Evolutionary conservation across 2,797 vertebrate species (phyloP), one percentile per base, ranked within the genome.

Genomic region (Chlorospingus semifuscus): DNA sequence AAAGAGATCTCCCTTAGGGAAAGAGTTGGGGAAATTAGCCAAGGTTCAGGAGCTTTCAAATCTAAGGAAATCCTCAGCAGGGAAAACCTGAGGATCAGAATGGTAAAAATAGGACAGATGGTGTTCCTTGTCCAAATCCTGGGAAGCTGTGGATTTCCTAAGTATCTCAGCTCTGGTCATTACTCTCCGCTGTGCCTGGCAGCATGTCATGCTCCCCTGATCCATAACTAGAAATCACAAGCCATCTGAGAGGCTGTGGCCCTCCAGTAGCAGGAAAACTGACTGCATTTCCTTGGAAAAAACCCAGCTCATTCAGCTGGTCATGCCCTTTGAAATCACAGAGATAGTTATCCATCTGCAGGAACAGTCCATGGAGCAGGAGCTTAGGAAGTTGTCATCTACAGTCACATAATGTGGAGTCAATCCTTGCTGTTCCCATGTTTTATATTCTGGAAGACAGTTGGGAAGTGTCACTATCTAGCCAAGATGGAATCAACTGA

Each of bases 281-380:
- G 2, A 44, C 8, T 22, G 34, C 12, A 7, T 16, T 57, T 92
- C 26, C 12, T 30, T 81, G 57, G 15, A 36, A 80, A 76, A 71
- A 34, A 0, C 7, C 29, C 37, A 41, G 1, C 10, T 52, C 0
- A 1, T 68, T 64, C 32, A 52, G 47, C 23, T 47, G 26, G 6
- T 21, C 14, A 36, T n/a, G 13, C 5, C 14, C 47, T 60, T 91
- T 36, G 60, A 68, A 72, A 64, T 60, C 20, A 46, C n/a, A 41
- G 30, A 39, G 42, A 42, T 12, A 65, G 4, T 30, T 53, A 8
- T 6, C 4, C 26, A 53, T 8, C 27, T 81, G 49, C 10, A 56
- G 52, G 42, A 49, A 5, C 23, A 56, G 34, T 17, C 24, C 23
- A 8, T 49, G 32, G 30, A 64, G 27, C 36, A 53, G 59, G 26